Base-by-base conservation (phyloP, 2,797 vertebrate genomes). In the Champsocephalus esox region DNA sequence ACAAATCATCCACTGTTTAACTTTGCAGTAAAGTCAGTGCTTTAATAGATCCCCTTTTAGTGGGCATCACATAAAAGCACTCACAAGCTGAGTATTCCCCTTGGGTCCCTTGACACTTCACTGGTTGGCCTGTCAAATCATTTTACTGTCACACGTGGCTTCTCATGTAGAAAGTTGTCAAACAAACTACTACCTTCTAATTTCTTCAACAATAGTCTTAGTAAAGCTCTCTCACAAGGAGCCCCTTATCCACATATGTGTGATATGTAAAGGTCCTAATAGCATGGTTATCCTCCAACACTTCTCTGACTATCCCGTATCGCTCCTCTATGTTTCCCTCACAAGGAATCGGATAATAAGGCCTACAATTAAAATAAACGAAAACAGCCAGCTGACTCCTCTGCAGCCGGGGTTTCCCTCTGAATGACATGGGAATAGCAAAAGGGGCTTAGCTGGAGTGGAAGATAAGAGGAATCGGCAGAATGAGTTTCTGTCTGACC, bases 291-390 rank as follows among this genome's bases (percentile, higher is more conserved):
- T 79, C 72, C 60, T 66, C 49, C 11, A 19, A 41, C 50, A 14
- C n/a, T 57, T 64, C 55, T 65, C 69, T 65, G 28, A 44, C 71
- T 56, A 1, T 49, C 1, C 46, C 50, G 19, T 43, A 41, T 52
- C n/a, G 34, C 73, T 41, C 44, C 9, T 34, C 49, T 12, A 52
- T 21, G 24, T 32, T 60, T 69, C 72, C 21, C n/a, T 55, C 66
- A 16, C 9, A 44, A 64, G 44, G 55, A 73, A 91, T 89, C 85
- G 85, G 85, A 92, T 91, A 85, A 87, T 58, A 66, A 38, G n/a
- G 10, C 55, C 83, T 87, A 84, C 75, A 87, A 88, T 87, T 92
- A 87, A 91, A 88, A 86, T 1, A 49, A 52, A 54, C 28, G 43
- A 73, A 79, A 80, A 64, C 58, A 65, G 54, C 48, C 19, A 50